phyloP scores from a whole-genome alignment of 2,113 vertebrate genomes.

The Lota lota region DNA sequence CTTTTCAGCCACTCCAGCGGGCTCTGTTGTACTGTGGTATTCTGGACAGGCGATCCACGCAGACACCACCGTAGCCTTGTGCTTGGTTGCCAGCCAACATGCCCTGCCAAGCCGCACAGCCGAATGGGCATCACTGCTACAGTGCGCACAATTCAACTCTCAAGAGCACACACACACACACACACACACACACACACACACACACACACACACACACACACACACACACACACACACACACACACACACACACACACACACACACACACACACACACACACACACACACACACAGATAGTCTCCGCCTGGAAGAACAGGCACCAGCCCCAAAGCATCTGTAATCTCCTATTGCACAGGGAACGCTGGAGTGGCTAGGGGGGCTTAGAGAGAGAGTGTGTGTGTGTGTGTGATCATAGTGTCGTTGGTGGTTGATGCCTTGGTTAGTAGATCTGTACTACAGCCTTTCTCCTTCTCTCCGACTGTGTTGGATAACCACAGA shows the following conservation, averaged over 20 bases:
- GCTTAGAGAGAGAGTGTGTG: constrained; percentile 37
- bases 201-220: constrained; percentile 20
- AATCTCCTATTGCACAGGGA: constrained; percentile 86
- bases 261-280: constrained; percentile 16
- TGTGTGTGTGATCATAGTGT: not conserved
- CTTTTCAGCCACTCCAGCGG: constrained; percentile 38
- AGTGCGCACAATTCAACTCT: constrained; percentile 38
- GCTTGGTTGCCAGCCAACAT: constrained; percentile 64
- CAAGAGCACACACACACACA: not conserved
- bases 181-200: constrained; percentile 2
- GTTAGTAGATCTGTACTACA: constrained; percentile 30
- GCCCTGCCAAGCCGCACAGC: constrained; percentile 50
- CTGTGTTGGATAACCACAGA: too few species aligned
- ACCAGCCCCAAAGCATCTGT: constrained; percentile 70
- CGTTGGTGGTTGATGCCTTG: constrained; percentile 6
- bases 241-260: constrained; percentile 3
- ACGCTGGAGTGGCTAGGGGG: constrained; percentile 74
- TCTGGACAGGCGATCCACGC: constrained; percentile 61
- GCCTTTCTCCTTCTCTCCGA: constrained; percentile 10
- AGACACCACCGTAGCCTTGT: constrained; percentile 65
- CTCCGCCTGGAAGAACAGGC: constrained; percentile 62
- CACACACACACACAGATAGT: constrained; percentile 28
- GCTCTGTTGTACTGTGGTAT: constrained; percentile 46
- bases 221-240: constrained; percentile 16
- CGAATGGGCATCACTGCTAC: constrained; percentile 52